Conservation (phyloP, 2,797 vertebrate species). For the Sternarchorhynchus goeldii region DNA sequence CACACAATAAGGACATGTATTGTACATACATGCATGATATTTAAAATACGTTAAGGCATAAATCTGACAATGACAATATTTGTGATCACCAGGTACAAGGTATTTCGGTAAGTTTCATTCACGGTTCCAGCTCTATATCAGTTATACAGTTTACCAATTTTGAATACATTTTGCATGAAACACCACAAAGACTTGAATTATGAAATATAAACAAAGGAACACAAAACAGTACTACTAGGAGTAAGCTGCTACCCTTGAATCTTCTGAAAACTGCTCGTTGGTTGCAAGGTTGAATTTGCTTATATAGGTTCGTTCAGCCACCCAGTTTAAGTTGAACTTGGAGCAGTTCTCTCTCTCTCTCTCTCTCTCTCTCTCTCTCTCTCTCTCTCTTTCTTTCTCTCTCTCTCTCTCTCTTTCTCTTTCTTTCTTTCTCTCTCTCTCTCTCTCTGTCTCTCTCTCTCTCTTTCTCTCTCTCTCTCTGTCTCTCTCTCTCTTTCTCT, state of each 20-base stretch:
- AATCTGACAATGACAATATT: constrained; percentile 45
- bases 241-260: not conserved
- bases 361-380: not conserved
- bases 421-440: no score
- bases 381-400: no score
- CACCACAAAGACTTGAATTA: not conserved
- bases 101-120: not conserved
- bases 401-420: no score
- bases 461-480: no score
- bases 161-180: constrained; percentile 47
- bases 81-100: constrained; percentile 4
- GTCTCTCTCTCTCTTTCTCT: no score
- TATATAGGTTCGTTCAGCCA: not conserved
- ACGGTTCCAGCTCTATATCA: not conserved
- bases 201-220: not conserved
- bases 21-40: constrained; percentile 6
- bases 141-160: not conserved
- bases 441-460: no score
- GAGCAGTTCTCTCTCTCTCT: not conserved
- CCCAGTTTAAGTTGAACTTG: not conserved
- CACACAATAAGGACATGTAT: not conserved
- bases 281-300: constrained; percentile 15
- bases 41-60: constrained; percentile 18
- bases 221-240: not conserved
- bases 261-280: constrained; percentile 1